phyloP scores from a whole-genome alignment of 2,113 vertebrate genomes.

The Jaculus jaculus region DNA sequence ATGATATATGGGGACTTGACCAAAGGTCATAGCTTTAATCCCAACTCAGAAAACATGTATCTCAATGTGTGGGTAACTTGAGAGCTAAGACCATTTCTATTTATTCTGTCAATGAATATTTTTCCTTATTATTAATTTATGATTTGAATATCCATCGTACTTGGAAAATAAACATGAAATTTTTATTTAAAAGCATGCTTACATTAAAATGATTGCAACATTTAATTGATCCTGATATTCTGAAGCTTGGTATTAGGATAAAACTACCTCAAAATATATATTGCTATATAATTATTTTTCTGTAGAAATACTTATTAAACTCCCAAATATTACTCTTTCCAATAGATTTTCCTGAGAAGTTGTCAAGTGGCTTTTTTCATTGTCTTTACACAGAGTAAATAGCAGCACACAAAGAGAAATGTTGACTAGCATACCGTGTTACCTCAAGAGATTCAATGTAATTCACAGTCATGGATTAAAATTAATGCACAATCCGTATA shows the following conservation, averaged over 20 bases:
- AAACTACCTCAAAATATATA: background rate
- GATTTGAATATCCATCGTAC: background rate
- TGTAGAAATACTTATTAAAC: background rate
- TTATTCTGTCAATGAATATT: background rate
- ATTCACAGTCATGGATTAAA: background rate
- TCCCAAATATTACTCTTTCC: background rate
- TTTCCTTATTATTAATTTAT: background rate
- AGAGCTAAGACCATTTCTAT: background rate
- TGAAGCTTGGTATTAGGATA: background rate
- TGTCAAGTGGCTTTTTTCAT: background rate
- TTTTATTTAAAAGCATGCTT: background rate
- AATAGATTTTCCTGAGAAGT: background rate
- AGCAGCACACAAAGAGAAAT: background rate
- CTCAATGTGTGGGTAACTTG: background rate
- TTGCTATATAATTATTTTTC: background rate
- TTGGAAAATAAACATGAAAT: background rate
- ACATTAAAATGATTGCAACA: too few relatives aligned
- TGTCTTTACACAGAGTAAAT: background rate
- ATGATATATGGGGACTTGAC: background rate
- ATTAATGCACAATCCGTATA: too few relatives aligned
- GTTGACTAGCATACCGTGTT: background rate
- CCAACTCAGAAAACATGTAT: background rate
- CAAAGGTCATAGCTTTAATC: background rate
- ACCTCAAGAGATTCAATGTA: background rate
- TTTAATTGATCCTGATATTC: background rate